These are phyloP conservation scores for Rotaria macrura DNA, from an alignment of 2,888 invertebrate genomes.

Conservation along the genomic window DNA sequence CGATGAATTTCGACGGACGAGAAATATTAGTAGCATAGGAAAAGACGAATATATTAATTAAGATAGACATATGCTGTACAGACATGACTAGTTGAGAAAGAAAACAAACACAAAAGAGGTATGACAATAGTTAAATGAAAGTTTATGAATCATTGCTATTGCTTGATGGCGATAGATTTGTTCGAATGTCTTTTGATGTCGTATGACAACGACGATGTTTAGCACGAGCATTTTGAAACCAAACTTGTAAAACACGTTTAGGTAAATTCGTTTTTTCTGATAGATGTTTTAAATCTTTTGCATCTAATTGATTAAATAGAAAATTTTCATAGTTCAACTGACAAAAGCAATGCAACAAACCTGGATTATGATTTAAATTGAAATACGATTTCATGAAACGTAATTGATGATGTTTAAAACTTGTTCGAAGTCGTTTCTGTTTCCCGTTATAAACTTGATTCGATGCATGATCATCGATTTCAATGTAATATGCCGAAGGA, in stretches of 20 bases:
- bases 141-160: too few species aligned
- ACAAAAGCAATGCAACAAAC: neutral
- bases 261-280: constrained; percentile 96
- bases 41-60: too few species aligned
- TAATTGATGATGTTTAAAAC: constrained; percentile 96
- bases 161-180: too few species aligned
- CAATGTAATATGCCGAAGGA: neutral
- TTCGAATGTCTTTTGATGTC: neutral
- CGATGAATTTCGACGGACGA: too few species aligned
- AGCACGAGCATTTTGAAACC: constrained; percentile 98
- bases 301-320: constrained; percentile 52
- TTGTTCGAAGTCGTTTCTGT: constrained; percentile 89
- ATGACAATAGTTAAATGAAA: too few species aligned
- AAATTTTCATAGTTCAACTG: too few species aligned
- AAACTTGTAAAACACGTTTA: constrained; percentile 91
- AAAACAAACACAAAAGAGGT: too few species aligned
- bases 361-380: constrained; percentile 95
- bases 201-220: constrained; percentile 73
- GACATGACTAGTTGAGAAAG: too few species aligned
- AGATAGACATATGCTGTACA: too few species aligned
- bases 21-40: too few species aligned
- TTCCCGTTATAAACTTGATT: constrained; percentile 32
- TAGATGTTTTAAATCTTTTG: constrained; percentile 91
- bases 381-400: constrained; percentile 98
- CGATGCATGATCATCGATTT: neutral